These are phyloP conservation scores for Helogale parvula DNA, from an alignment of 2,113 vertebrate species.

Conservation along the genomic window DNA sequence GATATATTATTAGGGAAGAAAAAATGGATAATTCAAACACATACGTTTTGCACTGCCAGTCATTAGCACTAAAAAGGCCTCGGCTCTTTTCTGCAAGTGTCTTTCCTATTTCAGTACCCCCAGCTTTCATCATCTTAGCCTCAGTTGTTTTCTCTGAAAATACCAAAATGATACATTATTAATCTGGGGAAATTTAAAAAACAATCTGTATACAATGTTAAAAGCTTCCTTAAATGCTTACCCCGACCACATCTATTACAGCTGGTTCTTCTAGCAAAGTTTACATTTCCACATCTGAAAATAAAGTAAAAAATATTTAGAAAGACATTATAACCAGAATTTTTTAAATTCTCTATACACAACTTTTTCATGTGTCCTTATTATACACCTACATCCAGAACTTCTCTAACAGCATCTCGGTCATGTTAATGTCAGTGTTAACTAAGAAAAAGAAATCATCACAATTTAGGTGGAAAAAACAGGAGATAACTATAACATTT, in stretches of 20 bases:
- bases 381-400: not conserved
- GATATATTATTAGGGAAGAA: not conserved
- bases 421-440: not conserved
- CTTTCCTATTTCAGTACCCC: conserved; percentile 98
- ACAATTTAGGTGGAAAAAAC: not conserved
- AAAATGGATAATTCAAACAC: conserved; percentile 56
- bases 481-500: not conserved
- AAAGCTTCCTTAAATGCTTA: conserved; percentile 72
- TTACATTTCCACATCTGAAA: conserved; percentile 96
- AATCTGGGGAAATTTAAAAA: conserved; percentile 17
- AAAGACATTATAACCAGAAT: not conserved
- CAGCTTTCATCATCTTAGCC: conserved; percentile 99
- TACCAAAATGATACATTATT: conserved; percentile 27
- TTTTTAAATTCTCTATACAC: not conserved
- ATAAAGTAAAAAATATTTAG: conserved; percentile 30
- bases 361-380: not conserved
- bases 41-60: conserved; percentile 99
- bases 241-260: conserved; percentile 97
- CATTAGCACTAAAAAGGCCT: conserved; percentile 98
- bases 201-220: not conserved
- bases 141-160: conserved; percentile 97
- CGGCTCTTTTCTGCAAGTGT: conserved; percentile 98
- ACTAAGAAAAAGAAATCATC: not conserved
- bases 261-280: conserved; percentile 97
- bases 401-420: not conserved